Percentiles rank a stretch among this genome's conserved stretches.
These are phyloP conservation scores for Adoxophyes honmai DNA, from an alignment of 1,140 invertebrate genomes.

Conservation along the genomic window DNA sequence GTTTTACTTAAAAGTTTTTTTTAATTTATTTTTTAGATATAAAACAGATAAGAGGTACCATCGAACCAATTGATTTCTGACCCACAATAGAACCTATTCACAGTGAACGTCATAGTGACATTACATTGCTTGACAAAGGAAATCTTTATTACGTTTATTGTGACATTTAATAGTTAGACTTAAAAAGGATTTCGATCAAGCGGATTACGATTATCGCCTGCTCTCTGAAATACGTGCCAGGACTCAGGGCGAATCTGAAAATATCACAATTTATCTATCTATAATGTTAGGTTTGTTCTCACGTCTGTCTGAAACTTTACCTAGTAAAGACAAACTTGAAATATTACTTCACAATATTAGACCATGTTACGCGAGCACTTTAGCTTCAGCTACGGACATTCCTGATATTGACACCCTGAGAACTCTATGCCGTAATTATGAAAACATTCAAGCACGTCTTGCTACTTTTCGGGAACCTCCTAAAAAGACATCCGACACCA, in stretches of 20 bases:
- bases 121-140: no score
- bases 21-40: no score
- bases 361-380: constrained; percentile 26
- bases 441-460: constrained; percentile 24
- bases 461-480: constrained; percentile 27
- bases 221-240: constrained; percentile 35
- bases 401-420: constrained; percentile 17
- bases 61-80: no score
- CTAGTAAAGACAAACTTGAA: constrained; percentile 30
- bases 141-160: no score
- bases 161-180: no score
- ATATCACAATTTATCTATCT: constrained; percentile 40
- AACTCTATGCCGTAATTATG: constrained; percentile 27
- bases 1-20: no score
- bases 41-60: no score
- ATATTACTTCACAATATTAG: constrained; percentile 33
- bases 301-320: constrained; percentile 19
- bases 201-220: constrained; percentile 40
- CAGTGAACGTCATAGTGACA: no score
- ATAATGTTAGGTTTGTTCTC: constrained; percentile 40
- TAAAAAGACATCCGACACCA: constrained; percentile 17
- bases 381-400: constrained; percentile 20
- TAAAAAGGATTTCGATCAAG: constrained; percentile 32
- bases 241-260: constrained; percentile 38
- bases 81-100: no score